phyloP scores from a whole-genome alignment of 2,113 vertebrate genomes.

The Chiloscyllium plagiosum region DNA sequence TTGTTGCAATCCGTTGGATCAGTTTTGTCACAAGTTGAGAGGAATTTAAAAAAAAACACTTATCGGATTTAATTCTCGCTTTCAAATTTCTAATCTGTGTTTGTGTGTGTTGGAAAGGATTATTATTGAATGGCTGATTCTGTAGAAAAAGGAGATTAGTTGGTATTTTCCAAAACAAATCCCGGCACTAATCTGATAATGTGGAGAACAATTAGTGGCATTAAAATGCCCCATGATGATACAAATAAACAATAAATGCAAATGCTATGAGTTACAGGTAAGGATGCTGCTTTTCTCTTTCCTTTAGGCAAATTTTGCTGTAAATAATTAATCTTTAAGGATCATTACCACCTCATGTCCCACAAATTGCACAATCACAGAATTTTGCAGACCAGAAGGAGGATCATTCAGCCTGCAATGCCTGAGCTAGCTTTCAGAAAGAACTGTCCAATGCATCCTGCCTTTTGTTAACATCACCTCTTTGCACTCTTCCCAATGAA shows the following conservation, averaged over 20 bases:
- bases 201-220: background rate
- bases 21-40: background rate
- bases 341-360: background rate
- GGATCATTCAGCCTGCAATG: too few relatives aligned
- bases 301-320: background rate
- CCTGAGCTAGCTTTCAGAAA: too few relatives aligned
- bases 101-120: background rate
- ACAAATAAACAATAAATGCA: background rate
- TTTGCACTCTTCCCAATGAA: too few relatives aligned
- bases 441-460: too few relatives aligned
- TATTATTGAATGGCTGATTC: background rate
- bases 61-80: background rate
- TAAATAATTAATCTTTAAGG: background rate
- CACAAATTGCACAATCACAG: background rate
- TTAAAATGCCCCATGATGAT: background rate
- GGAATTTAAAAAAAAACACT: background rate
- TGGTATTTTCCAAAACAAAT: background rate
- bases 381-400: too few relatives aligned
- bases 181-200: background rate
- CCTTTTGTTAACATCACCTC: too few relatives aligned
- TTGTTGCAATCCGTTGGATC: background rate
- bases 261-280: background rate
- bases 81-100: slow-evolving; percentile 6
- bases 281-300: background rate
- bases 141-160: background rate